Percentiles rank a stretch among this genome's conserved stretches.
Conservation (phyloP, 2,113 vertebrate species). For the Pomatorhinus ruficollis region DNA sequence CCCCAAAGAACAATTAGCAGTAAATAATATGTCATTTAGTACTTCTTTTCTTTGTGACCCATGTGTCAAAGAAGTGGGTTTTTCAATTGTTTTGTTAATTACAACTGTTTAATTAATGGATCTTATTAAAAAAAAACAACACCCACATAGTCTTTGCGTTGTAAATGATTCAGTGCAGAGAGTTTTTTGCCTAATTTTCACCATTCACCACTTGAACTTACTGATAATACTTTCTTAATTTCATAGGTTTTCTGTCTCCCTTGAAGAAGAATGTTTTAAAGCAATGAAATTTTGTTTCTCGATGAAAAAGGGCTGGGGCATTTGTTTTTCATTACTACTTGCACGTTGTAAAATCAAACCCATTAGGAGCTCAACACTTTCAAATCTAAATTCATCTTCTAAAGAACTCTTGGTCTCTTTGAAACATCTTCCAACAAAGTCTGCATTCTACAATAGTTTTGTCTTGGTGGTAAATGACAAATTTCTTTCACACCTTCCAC, state of each 20-base stretch:
- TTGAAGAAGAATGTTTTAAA: neutral
- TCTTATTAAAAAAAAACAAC: neutral
- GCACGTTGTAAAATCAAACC: neutral
- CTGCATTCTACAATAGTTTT: neutral
- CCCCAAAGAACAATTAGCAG: neutral
- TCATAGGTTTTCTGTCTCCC: neutral
- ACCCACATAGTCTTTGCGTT: neutral
- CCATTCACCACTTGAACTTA: neutral
- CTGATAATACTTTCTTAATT: neutral
- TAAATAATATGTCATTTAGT: neutral
- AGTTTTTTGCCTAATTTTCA: neutral
- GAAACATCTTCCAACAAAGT: neutral
- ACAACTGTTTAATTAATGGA: neutral
- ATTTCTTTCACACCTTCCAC: neutral
- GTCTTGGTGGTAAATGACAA: neutral
- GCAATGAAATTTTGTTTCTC: neutral
- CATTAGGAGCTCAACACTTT: accelerated
- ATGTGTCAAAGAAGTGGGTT: neutral
- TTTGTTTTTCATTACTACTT: neutral
- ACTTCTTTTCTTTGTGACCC: neutral
- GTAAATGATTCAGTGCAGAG: neutral
- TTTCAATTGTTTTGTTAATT: neutral
- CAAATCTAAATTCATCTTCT: neutral
- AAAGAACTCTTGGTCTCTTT: neutral
- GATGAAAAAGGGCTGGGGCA: neutral